A percentile compares a stretch with the other conserved stretches of the same genome.
These are phyloP conservation scores for Thereva nobilitata DNA, from an alignment of 2,888 invertebrate species.

Conservation along the genomic window DNA sequence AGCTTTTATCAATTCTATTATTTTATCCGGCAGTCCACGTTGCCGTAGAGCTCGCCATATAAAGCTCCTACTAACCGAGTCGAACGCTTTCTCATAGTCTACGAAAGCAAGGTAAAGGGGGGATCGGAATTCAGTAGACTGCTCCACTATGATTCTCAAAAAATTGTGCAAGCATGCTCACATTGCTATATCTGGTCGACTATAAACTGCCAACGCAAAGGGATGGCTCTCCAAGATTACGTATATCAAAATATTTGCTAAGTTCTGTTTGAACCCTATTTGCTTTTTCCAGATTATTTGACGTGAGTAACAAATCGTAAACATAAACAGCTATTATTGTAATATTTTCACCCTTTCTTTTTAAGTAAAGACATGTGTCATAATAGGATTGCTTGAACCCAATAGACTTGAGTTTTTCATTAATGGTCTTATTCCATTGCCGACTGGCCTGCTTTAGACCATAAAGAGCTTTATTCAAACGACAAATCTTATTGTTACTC, in stretches of 20 bases:
- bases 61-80: too few species aligned
- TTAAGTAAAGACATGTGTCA: conserved; percentile 2
- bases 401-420: neutral
- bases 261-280: neutral
- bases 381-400: neutral
- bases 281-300: neutral
- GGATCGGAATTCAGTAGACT: too few species aligned
- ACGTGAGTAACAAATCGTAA: neutral
- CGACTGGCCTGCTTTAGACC: conserved; percentile 1
- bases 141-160: too few species aligned
- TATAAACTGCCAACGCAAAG: too few species aligned
- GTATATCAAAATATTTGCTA: neutral
- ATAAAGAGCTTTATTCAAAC: conserved; percentile 3
- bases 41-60: too few species aligned
- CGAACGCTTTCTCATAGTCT: too few species aligned
- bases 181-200: neutral
- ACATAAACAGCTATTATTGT: conserved; percentile 9
- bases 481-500: neutral
- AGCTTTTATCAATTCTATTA: too few species aligned
- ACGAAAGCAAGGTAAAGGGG: too few species aligned
- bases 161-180: neutral
- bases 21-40: too few species aligned
- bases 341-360: neutral
- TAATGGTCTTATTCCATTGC: conserved; percentile 2
- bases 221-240: neutral